Conservation (phyloP, 2,888 invertebrate genomes). For the Panopea generosa region DNA sequence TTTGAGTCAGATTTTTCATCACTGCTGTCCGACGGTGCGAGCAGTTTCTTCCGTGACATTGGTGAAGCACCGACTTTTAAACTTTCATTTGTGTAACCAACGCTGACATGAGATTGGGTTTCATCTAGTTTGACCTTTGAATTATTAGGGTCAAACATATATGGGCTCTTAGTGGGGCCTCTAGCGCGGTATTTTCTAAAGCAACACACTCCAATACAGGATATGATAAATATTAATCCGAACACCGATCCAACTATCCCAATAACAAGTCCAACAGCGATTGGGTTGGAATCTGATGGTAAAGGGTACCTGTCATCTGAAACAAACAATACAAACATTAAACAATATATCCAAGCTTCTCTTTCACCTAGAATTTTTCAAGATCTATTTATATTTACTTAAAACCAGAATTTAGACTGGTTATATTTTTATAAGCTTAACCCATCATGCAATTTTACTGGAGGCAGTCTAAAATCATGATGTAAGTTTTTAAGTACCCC, state of each 20-base stretch:
- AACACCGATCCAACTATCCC: conserved; percentile 75
- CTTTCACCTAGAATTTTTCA: no score
- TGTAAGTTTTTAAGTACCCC: no score
- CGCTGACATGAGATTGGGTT: conserved; percentile 27
- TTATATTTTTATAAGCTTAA: neutral
- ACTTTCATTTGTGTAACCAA: conserved; percentile 58
- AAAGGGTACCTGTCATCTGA: conserved; percentile 51
- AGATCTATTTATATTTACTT: no score
- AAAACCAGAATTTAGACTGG: neutral
- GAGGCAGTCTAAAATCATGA: no score
- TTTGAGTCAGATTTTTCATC: conserved; percentile 24
- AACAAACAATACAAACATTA: no score
- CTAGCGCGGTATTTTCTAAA: conserved; percentile 60
- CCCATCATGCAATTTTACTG: no score
- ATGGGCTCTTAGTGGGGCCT: conserved; percentile 40
- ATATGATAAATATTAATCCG: conserved; percentile 66
- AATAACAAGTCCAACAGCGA: conserved; percentile 70
- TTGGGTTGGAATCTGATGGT: conserved; percentile 64
- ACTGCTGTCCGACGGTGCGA: conserved; percentile 53
- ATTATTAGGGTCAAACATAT: conserved; percentile 31
- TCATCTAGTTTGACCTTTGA: conserved; percentile 44
- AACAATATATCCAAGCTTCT: neutral
- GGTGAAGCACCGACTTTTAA: conserved; percentile 49
- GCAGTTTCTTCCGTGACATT: conserved; percentile 55
- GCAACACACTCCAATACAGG: conserved; percentile 72